A percentile compares a stretch with the other conserved stretches of the same genome.
Evolutionary conservation across 2,888 invertebrate species (phyloP).

Genomic region (Apamea sordens): DNA sequence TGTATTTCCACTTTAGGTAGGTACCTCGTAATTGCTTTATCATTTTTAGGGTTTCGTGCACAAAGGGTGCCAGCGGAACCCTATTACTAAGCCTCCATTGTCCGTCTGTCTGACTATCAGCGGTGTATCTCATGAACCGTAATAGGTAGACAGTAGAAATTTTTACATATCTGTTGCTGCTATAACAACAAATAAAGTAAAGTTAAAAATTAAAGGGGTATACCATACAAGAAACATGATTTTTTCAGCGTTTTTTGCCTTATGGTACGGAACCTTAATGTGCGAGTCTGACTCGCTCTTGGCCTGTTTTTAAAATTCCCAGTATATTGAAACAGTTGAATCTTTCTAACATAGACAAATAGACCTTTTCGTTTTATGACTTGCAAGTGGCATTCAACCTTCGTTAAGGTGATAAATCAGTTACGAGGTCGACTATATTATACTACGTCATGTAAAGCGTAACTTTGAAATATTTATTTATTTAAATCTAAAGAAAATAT

Average conservation of each 20-base stretch:
- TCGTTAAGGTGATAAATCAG: neutral
- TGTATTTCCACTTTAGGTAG: neutral
- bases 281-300: no score
- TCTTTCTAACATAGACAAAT: neutral
- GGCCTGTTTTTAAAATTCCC: neutral
- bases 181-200: no score
- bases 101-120: no score
- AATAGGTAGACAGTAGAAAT: no score
- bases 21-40: neutral
- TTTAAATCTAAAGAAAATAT: neutral
- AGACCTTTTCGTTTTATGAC: neutral
- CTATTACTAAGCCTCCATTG: no score
- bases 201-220: no score
- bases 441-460: neutral
- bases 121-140: no score
- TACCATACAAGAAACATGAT: no score
- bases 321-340: neutral
- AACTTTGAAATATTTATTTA: neutral
- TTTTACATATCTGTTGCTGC: no score
- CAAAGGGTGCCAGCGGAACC: no score
- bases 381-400: neutral
- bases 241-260: no score
- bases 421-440: neutral
- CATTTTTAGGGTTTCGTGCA: neutral
- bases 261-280: no score